Base-by-base conservation (phyloP, 2,888 invertebrate species). In the Eustalomyia histrio region DNA sequence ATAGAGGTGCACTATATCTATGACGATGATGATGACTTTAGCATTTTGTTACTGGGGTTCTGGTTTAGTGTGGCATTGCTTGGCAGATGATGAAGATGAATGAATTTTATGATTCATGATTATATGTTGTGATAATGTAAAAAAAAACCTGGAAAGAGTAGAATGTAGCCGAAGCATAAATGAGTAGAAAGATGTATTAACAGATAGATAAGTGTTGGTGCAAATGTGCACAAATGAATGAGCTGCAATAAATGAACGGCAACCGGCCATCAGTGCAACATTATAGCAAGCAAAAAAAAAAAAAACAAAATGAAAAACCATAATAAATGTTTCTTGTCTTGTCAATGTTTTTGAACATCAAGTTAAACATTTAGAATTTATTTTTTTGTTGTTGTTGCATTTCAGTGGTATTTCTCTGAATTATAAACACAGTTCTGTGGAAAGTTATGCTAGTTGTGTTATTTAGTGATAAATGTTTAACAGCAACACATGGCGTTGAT, bases 1-100 rank as follows among this genome's bases (percentile, higher is more conserved):
- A 39, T 39, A 12, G 14, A 39, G 39, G 39, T 39, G 39, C 39
- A 39, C 14, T 39, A 12, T 35, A 35, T 3, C 21, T 21, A 21
- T 21, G 29, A 39, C 53, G 52, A 67, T 58, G 67, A 39, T 60
- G 52, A 67, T 58, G 67, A 53, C 61, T 61, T 14, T 55, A 9
- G 7, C 52, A 64, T 71, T 71, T 39, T 60, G 67, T 10, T 47
- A 29, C 43, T 17, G 16, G n/a, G 58, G 10, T 18, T 18, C 61
- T 72, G 47, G 35, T 60, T 58, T 29, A 63, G 64, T 73, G 43
- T 73, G 43, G 53, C 72, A 72, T 35, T 78, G 67, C 29, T 67
- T 50, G 67, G 61, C 67, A 61, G 63, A 57, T 79, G 72, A 79
- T 68, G 78, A 79, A 72, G 78, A 78, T 61, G 55, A 73, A 78